Percentiles rank a stretch among this genome's conserved stretches.
Evolutionary conservation across 2,888 invertebrate genomes (phyloP).

Genomic region (Thereva unica): DNA sequence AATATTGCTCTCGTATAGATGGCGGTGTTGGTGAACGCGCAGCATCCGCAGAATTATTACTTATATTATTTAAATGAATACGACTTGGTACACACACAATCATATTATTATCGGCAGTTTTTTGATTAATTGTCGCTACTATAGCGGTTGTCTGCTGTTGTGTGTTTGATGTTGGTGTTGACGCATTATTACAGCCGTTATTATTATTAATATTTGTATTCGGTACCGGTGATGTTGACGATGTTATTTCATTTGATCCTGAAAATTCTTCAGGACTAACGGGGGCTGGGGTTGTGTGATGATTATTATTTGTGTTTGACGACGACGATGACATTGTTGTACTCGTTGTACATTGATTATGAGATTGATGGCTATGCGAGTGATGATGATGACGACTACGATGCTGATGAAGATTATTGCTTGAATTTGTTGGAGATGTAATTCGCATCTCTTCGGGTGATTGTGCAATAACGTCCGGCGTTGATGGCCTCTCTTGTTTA

Average conservation of each 20-base stretch:
- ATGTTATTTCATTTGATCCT: conserved; percentile 67
- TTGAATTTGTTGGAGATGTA: conserved; percentile 40
- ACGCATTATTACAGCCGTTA: conserved; percentile 28
- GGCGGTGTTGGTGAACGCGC: conserved; percentile 51
- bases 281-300: conserved; percentile 31
- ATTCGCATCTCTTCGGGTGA: conserved; percentile 43
- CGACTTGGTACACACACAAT: conserved; percentile 50
- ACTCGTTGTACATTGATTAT: conserved; percentile 41
- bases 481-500: conserved; percentile 56
- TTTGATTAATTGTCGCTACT: conserved; percentile 33
- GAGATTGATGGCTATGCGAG: conserved; percentile 31
- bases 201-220: conserved; percentile 25
- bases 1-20: conserved; percentile 43
- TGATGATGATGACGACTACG: conserved; percentile 35
- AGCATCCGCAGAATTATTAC: conserved; percentile 48
- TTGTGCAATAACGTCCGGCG: conserved; percentile 48
- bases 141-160: conserved; percentile 42
- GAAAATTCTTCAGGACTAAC: conserved; percentile 61
- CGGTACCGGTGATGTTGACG: conserved; percentile 66
- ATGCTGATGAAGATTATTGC: conserved; percentile 36
- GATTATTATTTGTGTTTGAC: conserved; percentile 13
- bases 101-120: conserved; percentile 41
- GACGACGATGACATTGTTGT: conserved; percentile 32
- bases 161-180: conserved; percentile 42
- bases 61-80: conserved; percentile 56